Percentiles rank a stretch among this genome's conserved stretches.
phyloP scores from a whole-genome alignment of 2,888 invertebrate genomes.

The Desoria tigrina region DNA sequence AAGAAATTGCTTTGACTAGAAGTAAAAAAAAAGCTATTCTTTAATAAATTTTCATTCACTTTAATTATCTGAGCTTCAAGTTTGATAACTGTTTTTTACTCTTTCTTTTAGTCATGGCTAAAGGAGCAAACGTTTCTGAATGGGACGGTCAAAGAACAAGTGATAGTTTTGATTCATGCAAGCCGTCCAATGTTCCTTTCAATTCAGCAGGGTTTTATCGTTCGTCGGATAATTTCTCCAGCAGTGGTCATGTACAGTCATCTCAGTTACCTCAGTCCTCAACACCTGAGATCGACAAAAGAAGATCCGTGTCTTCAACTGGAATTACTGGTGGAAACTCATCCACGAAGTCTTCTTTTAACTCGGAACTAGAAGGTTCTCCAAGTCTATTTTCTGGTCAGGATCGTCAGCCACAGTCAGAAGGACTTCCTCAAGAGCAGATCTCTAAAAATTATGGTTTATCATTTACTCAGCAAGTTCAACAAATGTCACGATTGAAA shows the following conservation, averaged over 20 bases:
- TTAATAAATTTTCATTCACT: constrained; percentile 2
- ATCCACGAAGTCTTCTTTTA: constrained; percentile 65
- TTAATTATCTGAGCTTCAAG: background rate
- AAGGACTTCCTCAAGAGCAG: background rate
- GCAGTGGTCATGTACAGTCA: background rate
- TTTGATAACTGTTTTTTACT: background rate
- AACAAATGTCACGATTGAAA: constrained; percentile 73
- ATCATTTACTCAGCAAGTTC: constrained; percentile 90
- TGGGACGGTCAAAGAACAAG: constrained; percentile 50
- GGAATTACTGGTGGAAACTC: constrained; percentile 55
- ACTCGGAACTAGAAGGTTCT: constrained; percentile 33
- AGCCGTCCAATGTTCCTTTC: constrained; percentile 44
- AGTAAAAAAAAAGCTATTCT: constrained; percentile 48
- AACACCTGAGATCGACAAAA: constrained; percentile 55
- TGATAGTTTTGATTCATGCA: constrained; percentile 37
- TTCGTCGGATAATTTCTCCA: background rate
- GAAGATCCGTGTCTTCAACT: constrained; percentile 41
- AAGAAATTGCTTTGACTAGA: constrained; percentile 70
- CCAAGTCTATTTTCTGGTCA: constrained; percentile 34
- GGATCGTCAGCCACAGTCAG: background rate
- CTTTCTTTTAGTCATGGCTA: constrained; percentile 72
- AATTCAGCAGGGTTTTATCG: constrained; percentile 33
- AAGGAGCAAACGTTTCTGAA: constrained; percentile 77
- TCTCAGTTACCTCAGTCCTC: constrained; percentile 45
- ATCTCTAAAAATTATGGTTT: constrained; percentile 61